These are phyloP conservation scores for Motacilla alba DNA, from an alignment of 2,113 vertebrate genomes.

Conservation along the genomic window DNA sequence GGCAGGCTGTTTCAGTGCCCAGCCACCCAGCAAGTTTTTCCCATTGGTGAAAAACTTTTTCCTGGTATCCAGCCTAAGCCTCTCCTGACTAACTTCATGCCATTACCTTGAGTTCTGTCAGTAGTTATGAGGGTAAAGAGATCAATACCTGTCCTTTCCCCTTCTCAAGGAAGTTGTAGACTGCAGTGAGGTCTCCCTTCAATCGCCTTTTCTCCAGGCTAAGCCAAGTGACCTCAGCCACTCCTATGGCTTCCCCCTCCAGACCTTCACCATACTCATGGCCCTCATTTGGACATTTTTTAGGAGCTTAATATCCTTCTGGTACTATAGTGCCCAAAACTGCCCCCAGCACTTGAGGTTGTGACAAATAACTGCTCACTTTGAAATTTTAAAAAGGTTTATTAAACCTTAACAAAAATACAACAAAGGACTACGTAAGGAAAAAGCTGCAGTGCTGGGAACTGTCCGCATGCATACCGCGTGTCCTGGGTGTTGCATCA, in stretches of 20 bases:
- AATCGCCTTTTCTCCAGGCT: background rate
- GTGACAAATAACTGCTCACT: too few species aligned
- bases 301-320: background rate
- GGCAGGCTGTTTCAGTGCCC: background rate
- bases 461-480: too few species aligned
- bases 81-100: background rate
- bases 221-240: background rate
- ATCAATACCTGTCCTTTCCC: background rate
- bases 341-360: accelerated
- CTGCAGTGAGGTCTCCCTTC: background rate
- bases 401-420: too few species aligned
- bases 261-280: background rate
- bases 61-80: background rate
- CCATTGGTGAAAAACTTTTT: background rate
- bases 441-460: too few species aligned
- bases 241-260: background rate
- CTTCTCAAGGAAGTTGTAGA: background rate
- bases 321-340: accelerated
- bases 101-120: background rate
- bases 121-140: background rate
- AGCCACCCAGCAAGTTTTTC: too few species aligned
- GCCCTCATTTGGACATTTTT: accelerated
- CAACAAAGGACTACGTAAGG: too few species aligned
- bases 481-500: too few species aligned
- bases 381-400: too few species aligned